A percentile compares a stretch with the other conserved stretches of the same genome.
Conservation (phyloP, 2,888 invertebrate species). For the Tachina grossa region DNA sequence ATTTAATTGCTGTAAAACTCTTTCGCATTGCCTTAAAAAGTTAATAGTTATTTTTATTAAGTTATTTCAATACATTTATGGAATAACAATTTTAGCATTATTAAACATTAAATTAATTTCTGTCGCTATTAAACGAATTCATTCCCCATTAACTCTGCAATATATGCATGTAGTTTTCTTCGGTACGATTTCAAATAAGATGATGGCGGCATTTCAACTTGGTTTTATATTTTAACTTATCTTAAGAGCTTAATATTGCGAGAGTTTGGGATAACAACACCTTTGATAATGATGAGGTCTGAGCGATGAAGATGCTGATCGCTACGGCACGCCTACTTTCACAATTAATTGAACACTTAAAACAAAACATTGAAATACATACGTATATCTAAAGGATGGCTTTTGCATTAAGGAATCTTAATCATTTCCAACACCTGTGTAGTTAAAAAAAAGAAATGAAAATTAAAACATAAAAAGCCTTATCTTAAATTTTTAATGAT, state of each 20-base stretch:
- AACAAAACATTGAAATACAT: constrained; percentile 29
- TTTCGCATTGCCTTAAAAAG: too few relatives aligned
- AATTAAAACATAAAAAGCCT: neutral
- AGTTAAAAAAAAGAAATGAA: neutral
- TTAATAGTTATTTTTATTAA: too few relatives aligned
- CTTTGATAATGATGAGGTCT: constrained; percentile 72
- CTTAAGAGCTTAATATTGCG: constrained; percentile 70
- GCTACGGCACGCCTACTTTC: constrained; percentile 73
- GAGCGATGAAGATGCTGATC: constrained; percentile 74
- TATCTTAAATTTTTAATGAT: constrained; percentile 36
- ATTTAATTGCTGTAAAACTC: too few relatives aligned
- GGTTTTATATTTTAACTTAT: constrained; percentile 53
- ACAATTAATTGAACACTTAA: constrained; percentile 67
- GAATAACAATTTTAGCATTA: too few relatives aligned
- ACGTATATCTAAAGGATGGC: constrained; percentile 32
- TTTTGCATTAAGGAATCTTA: constrained; percentile 27
- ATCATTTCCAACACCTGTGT: constrained; percentile 54
- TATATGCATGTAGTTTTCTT: neutral
- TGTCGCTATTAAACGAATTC: neutral
- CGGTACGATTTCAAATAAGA: constrained; percentile 50
- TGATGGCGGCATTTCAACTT: constrained; percentile 59
- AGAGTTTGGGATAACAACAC: constrained; percentile 64
- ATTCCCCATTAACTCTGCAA: constrained; percentile 26
- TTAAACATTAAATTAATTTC: neutral
- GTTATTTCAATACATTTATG: too few relatives aligned